Conservation (phyloP, 35 echinoderm and acorn worm species). For the Lytechinus pictus region DNA sequence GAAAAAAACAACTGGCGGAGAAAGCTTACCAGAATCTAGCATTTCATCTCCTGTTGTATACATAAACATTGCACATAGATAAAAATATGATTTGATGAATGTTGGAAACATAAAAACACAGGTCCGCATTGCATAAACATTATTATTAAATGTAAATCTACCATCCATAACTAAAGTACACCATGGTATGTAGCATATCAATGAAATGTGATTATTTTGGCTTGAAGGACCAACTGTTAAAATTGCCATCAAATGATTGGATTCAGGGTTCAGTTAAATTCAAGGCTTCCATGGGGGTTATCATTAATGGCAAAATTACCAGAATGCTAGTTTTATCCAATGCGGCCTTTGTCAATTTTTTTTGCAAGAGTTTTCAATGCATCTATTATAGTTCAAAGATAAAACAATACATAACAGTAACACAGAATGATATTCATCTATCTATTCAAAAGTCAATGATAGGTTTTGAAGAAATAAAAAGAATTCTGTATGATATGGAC, state of each 20-base stretch:
- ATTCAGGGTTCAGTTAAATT: no score
- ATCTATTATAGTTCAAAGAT: not conserved
- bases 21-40: slow-evolving; percentile 20
- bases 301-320: no score
- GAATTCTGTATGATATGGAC: not conserved
- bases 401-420: not conserved
- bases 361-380: not conserved
- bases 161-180: no score
- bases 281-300: no score
- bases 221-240: no score
- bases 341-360: not conserved
- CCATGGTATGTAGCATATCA: no score
- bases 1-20: not conserved
- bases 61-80: slow-evolving; percentile 24
- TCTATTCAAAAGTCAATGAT: not conserved
- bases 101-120: not conserved
- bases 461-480: not conserved
- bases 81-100: not conserved
- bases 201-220: no score
- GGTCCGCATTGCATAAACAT: no score
- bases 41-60: slow-evolving; percentile 34
- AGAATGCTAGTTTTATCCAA: no score
- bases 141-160: no score
- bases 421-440: not conserved
- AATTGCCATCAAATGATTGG: no score